Evolutionary conservation across 1,140 invertebrate species (phyloP).

Genomic region (Berghia stephanieae): DNA sequence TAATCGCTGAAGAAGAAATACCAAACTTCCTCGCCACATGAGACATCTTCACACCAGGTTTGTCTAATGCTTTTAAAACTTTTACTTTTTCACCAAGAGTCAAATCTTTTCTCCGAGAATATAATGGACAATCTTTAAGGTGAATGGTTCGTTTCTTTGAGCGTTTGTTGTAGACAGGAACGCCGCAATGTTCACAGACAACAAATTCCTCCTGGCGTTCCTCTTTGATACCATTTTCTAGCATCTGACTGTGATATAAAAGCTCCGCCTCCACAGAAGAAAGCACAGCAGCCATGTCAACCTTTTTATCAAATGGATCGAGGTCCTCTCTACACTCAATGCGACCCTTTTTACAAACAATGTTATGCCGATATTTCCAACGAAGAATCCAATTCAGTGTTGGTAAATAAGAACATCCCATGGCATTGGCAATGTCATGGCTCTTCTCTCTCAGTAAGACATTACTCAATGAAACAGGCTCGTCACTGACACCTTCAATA

Average conservation of each 20-base stretch:
- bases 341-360: background rate
- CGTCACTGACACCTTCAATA: background rate
- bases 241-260: background rate
- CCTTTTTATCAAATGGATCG: background rate
- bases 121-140: conserved; percentile 12
- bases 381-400: conserved; percentile 28
- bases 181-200: conserved; percentile 29
- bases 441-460: conserved; percentile 18
- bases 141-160: conserved; percentile 14
- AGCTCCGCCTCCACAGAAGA: background rate
- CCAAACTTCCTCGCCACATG: conserved; percentile 24
- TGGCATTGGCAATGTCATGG: conserved; percentile 13
- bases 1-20: conserved; percentile 26
- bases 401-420: conserved; percentile 21
- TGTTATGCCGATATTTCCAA: conserved; percentile 28
- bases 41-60: conserved; percentile 28
- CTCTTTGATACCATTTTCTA: background rate
- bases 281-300: conserved; percentile 18
- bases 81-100: conserved; percentile 25
- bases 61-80: conserved; percentile 16
- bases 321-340: conserved; percentile 15
- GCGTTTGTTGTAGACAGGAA: conserved; percentile 5
- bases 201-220: conserved; percentile 21
- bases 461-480: background rate
- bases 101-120: conserved; percentile 18